Evolutionary conservation across 2,888 invertebrate genomes (phyloP).

Genomic region (Caenorhabditis sinica): DNA sequence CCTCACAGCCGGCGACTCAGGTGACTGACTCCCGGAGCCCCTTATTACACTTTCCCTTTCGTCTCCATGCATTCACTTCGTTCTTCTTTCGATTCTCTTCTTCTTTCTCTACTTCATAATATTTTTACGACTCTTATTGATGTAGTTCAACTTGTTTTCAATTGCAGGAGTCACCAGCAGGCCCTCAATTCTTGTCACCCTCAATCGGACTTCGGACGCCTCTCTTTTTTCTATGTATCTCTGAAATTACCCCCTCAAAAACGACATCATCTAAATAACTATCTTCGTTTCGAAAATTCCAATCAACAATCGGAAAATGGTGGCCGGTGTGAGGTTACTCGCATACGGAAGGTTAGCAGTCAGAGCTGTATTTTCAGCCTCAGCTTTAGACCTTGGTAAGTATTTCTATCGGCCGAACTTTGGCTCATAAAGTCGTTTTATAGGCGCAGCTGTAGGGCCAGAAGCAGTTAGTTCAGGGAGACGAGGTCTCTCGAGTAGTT

Average conservation of each 20-base stretch:
- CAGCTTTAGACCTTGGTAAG: constrained; percentile 70
- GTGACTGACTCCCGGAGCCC: constrained; percentile 42
- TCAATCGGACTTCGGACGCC: constrained; percentile 28
- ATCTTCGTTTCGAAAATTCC: constrained; percentile 39
- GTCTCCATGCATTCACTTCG: constrained; percentile 39
- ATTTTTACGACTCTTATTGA: constrained; percentile 50
- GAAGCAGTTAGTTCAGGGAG: constrained; percentile 53
- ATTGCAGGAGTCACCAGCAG: constrained; percentile 56
- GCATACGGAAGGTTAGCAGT: constrained; percentile 77
- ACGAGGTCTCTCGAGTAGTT: constrained; percentile 44
- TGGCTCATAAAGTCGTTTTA: not conserved
- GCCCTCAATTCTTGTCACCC: constrained; percentile 60
- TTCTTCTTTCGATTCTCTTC: constrained; percentile 14
- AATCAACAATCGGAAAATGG: constrained; percentile 69
- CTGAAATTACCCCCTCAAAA: not conserved
- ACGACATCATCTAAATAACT: not conserved
- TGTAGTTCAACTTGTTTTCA: constrained; percentile 51
- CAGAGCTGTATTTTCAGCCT: constrained; percentile 75
- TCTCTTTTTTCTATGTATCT: constrained; percentile 32
- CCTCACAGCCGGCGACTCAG: constrained; percentile 30
- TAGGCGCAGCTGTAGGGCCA: constrained; percentile 53
- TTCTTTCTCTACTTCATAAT: constrained; percentile 30
- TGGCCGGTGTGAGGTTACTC: constrained; percentile 72
- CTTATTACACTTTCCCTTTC: constrained; percentile 43
- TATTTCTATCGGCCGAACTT: not conserved